Evolutionary conservation across 2,797 vertebrate genomes (phyloP).

Genomic region (Nannoperca obscura): DNA sequence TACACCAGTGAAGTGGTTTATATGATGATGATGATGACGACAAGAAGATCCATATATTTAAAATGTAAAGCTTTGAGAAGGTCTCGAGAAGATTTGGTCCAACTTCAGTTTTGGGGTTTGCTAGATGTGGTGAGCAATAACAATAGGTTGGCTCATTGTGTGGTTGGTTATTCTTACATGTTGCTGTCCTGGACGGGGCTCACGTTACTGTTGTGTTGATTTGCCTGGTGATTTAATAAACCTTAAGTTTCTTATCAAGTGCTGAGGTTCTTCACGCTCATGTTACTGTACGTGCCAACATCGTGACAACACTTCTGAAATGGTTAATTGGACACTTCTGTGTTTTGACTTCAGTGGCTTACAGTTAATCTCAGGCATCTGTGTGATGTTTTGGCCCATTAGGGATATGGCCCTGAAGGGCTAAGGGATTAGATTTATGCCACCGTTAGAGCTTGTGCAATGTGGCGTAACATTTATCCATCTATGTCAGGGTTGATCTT

Average conservation of each 20-base stretch:
- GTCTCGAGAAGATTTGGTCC: too few relatives aligned
- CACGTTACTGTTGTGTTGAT: too few relatives aligned
- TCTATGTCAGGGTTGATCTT: constrained; percentile 25
- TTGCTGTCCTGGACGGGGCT: too few relatives aligned
- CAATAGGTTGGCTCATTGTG: too few relatives aligned
- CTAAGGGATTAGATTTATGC: constrained; percentile 35
- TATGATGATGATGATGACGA: background rate
- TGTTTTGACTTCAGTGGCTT: constrained; percentile 23
- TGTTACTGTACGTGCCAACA: background rate
- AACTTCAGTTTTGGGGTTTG: too few relatives aligned
- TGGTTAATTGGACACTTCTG: background rate
- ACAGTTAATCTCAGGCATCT: constrained; percentile 41
- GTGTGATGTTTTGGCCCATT: constrained; percentile 34
- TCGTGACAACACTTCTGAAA: constrained; percentile 5
- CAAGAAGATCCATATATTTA: background rate
- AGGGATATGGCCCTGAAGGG: constrained; percentile 21
- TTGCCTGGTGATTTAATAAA: too few relatives aligned
- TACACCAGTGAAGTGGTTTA: background rate
- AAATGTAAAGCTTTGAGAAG: too few relatives aligned
- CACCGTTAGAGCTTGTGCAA: constrained; percentile 22
- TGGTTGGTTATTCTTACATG: too few relatives aligned
- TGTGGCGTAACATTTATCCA: constrained; percentile 45
- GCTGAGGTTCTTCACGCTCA: background rate
- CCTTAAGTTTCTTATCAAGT: background rate
- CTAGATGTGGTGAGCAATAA: too few relatives aligned